Evolutionary conservation across 2,797 vertebrate genomes (phyloP).

Genomic region (Lepilemur septentrionalis): DNA sequence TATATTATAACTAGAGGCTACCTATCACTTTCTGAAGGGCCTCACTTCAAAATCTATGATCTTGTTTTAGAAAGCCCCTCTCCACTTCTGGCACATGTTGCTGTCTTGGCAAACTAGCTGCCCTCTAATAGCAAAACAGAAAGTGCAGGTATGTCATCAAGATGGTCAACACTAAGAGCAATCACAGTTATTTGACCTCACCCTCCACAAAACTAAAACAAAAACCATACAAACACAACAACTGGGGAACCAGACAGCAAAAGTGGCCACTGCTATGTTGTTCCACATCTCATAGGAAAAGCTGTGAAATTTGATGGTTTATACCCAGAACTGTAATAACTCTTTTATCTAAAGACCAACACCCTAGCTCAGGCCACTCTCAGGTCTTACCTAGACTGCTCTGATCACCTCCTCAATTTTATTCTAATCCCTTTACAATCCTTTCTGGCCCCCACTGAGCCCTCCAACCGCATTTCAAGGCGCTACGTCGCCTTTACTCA

Average conservation of each 20-base stretch:
- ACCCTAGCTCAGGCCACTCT: neutral
- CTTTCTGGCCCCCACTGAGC: neutral
- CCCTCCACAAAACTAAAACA: constrained; percentile 5
- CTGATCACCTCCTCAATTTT: neutral
- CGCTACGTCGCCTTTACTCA: neutral
- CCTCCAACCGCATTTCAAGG: neutral
- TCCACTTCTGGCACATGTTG: neutral
- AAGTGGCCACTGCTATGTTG: neutral
- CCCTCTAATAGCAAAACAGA: neutral
- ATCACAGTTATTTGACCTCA: neutral
- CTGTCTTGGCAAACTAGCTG: neutral
- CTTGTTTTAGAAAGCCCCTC: neutral
- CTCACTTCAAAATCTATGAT: neutral
- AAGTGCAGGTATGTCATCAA: constrained; percentile 27
- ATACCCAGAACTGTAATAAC: neutral
- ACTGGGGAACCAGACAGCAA: neutral
- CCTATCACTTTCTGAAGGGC: neutral
- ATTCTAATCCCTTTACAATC: neutral
- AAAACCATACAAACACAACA: neutral
- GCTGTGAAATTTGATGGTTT: neutral
- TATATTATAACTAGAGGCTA: neutral
- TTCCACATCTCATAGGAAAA: neutral
- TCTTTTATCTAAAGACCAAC: neutral
- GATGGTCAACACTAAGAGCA: neutral
- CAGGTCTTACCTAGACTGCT: neutral